These are phyloP conservation scores for Pipistrellus nathusii DNA, from an alignment of 2,797 vertebrate genomes.

Conservation along the genomic window DNA sequence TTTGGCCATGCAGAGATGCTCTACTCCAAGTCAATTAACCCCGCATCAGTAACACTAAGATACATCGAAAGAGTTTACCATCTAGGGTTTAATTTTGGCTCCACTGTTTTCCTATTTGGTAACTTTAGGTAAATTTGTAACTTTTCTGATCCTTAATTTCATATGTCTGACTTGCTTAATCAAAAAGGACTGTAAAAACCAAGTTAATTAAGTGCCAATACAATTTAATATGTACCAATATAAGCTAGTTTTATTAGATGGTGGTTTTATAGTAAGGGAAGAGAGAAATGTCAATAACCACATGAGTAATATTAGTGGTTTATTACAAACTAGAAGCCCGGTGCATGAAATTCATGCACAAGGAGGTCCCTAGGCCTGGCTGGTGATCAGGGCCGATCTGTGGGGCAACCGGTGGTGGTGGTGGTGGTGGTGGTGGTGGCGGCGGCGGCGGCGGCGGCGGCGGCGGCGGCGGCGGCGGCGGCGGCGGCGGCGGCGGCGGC, in stretches of 20 bases:
- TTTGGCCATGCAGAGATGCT: background rate
- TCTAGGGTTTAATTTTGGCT: background rate
- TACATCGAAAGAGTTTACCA: background rate
- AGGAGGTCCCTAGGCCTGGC: no score
- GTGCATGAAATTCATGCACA: no score
- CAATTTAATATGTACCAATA: background rate
- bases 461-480: no score
- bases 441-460: no score
- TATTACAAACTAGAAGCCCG: background rate
- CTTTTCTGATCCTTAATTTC: slow-evolving; percentile 14
- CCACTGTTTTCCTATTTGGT: slow-evolving; percentile 27
- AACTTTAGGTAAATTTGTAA: background rate
- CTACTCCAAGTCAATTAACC: background rate
- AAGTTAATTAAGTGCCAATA: slow-evolving; percentile 36
- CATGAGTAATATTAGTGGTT: background rate
- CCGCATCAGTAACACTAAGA: background rate
- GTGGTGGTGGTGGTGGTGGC: no score
- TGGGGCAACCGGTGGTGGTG: no score
- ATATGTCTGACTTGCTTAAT: background rate
- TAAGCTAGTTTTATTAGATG: slow-evolving; percentile 16
- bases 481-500: fast-evolving
- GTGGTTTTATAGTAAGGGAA: slow-evolving; percentile 40
- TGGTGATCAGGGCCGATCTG: no score
- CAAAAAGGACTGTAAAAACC: slow-evolving; percentile 9
- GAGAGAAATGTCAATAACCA: slow-evolving; percentile 22